Percentiles rank a stretch among this genome's conserved stretches.
Conservation (phyloP, 2,888 invertebrate species). For the Heliconius hortense region DNA sequence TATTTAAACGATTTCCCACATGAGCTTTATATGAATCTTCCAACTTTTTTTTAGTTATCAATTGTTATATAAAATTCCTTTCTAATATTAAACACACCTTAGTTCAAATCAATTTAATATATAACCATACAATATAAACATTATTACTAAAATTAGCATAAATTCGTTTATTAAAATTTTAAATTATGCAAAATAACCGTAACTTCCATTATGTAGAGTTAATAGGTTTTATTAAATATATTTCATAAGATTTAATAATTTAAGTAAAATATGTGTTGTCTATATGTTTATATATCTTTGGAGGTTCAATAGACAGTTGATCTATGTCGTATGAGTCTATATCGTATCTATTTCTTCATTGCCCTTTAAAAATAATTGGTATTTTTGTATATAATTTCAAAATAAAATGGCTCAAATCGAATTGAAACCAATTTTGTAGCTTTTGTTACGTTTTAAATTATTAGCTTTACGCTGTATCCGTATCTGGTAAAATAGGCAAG, state of each 20-base stretch:
- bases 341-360: too few species aligned
- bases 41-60: conserved; percentile 4
- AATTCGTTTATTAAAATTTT: conserved; percentile 13
- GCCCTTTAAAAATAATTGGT: too few species aligned
- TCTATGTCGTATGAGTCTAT: too few species aligned
- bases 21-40: conserved; percentile 1
- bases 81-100: conserved; percentile 17
- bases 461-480: too few species aligned
- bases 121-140: too few species aligned
- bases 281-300: not conserved
- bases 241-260: not conserved
- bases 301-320: not conserved
- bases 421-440: too few species aligned
- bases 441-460: too few species aligned
- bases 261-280: not conserved
- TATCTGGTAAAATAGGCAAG: too few species aligned
- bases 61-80: conserved; percentile 17
- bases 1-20: conserved; percentile 1
- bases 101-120: conserved; percentile 12
- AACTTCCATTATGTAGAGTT: not conserved
- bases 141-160: conserved; percentile 23
- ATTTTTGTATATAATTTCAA: too few species aligned
- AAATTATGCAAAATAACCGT: conserved; percentile 18
- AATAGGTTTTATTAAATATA: not conserved
- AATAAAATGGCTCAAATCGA: too few species aligned